Evolutionary conservation across 1,140 invertebrate genomes (phyloP), one percentile per base, ranked within the genome.

Genomic region (Drosophila mauritiana): DNA sequence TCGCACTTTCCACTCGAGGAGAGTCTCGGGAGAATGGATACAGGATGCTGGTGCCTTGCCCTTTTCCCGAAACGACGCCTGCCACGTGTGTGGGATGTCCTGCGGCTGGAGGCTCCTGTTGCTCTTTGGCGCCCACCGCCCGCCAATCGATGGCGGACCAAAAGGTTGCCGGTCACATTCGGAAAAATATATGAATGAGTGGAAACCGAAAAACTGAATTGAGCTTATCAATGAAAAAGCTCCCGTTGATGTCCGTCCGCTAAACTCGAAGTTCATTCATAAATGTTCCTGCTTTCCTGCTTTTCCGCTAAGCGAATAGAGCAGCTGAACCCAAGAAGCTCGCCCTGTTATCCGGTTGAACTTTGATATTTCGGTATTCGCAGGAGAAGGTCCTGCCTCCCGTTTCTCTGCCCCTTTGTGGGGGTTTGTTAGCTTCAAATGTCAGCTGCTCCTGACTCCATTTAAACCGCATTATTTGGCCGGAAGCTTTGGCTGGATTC

Each of bases 221-320:
- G 45, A 65, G 39, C 56, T 55, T 61, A 76, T 83, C 70, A 86
- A 86, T 86, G 79, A 80, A 89, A 88, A 88, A 86, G 83, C 83
- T 88, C 27, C 11, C 27, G 53, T 2, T 86, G 65, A 69, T 22
- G 20, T 22, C 17, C 73, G 81, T 56, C 59, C 8, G 22, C 17
- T 43, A 20, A 25, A 10, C 31, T 59, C 40, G 34, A 42, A 43
- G 40, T 62, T 63, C 81, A 86, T 81, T 85, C 73, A 78, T 59
- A 42, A 42, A 51, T 64, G 3, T 10, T n/a, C n/a, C 17, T 37
- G 20, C 13, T n/a, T 17, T 22, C 20, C 20, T 22, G 20, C 2
- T 22, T 22, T 22, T 36, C 20, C n/a, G 22, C 13, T 8, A 31
- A 37, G 37, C 40, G 17, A 13, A 64, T n/a, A 37, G 25, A 31